phyloP scores from a whole-genome alignment of 1,140 invertebrate species.

The Heliconius eleuchia region DNA sequence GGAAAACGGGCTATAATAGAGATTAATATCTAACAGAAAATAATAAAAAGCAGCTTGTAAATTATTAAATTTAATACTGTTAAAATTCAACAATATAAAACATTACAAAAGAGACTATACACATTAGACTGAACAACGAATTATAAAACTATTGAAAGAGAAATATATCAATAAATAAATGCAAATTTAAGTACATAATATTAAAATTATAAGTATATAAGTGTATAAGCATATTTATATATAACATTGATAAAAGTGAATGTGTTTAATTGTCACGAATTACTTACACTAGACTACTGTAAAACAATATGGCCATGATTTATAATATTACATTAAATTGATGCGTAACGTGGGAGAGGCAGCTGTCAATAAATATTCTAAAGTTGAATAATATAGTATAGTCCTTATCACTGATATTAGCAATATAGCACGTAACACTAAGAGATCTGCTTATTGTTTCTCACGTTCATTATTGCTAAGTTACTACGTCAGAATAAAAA shows the following conservation, averaged over 20 bases:
- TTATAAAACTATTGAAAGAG: conserved; percentile 46
- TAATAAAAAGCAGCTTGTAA: conserved; percentile 31
- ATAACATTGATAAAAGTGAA: conserved; percentile 31
- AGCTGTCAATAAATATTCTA: conserved; percentile 34
- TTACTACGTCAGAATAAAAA: conserved; percentile 7
- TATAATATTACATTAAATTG: conserved; percentile 17
- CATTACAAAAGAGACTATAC: conserved; percentile 64
- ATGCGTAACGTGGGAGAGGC: conserved; percentile 31
- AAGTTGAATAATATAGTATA: conserved; percentile 20
- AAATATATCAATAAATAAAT: conserved; percentile 44
- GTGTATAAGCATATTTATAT: not conserved
- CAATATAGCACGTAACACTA: conserved; percentile 32
- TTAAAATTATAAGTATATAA: conserved; percentile 32
- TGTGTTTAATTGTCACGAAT: conserved; percentile 34
- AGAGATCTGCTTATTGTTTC: conserved; percentile 37
- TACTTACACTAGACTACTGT: conserved; percentile 33
- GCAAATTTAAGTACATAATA: conserved; percentile 46
- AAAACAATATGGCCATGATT: conserved; percentile 42
- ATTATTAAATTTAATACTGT: conserved; percentile 71
- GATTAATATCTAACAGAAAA: not conserved
- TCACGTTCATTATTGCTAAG: conserved; percentile 19
- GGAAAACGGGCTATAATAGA: no score
- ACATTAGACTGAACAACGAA: conserved; percentile 61
- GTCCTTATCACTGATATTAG: conserved; percentile 27
- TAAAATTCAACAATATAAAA: conserved; percentile 78